phyloP scores from a whole-genome alignment of 2,113 vertebrate species.

The Brienomyrus longianalis region DNA sequence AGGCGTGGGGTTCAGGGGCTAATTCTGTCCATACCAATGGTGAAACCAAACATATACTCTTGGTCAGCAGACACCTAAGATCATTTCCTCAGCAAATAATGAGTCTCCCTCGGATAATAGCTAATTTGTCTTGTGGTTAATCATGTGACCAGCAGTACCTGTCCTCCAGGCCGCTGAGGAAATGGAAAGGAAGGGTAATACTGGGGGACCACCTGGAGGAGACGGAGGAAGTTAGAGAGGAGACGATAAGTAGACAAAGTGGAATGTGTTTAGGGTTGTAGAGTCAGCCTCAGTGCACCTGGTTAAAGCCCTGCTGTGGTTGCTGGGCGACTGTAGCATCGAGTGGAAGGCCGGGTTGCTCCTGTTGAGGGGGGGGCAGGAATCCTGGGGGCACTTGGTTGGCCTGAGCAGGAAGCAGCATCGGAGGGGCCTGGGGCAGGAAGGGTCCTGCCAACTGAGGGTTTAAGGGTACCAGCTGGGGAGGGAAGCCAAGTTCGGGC shows the following conservation, averaged over 20 bases:
- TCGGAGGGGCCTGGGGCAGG: slow-evolving; percentile 46
- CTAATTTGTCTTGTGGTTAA: not conserved
- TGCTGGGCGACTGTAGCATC: slow-evolving; percentile 47
- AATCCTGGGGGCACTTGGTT: slow-evolving; percentile 47
- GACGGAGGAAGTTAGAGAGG: not conserved
- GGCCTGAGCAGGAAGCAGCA: slow-evolving; percentile 51
- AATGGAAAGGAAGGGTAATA: slow-evolving; percentile 14
- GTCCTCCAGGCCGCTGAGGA: slow-evolving; percentile 45
- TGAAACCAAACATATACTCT: not conserved
- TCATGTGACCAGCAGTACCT: slow-evolving; percentile 38
- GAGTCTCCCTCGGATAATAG: not conserved
- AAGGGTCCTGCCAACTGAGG: slow-evolving; percentile 51
- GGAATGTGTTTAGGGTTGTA: not conserved
- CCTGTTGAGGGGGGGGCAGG: slow-evolving; percentile 51
- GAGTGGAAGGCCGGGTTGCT: slow-evolving; percentile 40
- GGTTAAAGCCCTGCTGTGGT: slow-evolving; percentile 49
- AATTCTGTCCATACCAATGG: not conserved
- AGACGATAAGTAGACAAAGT: slow-evolving; percentile 2
- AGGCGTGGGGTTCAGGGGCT: not conserved
- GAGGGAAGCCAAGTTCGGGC: slow-evolving; percentile 46
- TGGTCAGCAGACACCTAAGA: not conserved
- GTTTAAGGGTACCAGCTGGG: slow-evolving; percentile 57
- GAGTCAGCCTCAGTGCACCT: slow-evolving; percentile 40
- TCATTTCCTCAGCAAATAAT: not conserved
- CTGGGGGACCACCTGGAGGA: slow-evolving; percentile 47